Conservation (phyloP, 2,113 vertebrate genomes). For the Bettongia penicillata region DNA sequence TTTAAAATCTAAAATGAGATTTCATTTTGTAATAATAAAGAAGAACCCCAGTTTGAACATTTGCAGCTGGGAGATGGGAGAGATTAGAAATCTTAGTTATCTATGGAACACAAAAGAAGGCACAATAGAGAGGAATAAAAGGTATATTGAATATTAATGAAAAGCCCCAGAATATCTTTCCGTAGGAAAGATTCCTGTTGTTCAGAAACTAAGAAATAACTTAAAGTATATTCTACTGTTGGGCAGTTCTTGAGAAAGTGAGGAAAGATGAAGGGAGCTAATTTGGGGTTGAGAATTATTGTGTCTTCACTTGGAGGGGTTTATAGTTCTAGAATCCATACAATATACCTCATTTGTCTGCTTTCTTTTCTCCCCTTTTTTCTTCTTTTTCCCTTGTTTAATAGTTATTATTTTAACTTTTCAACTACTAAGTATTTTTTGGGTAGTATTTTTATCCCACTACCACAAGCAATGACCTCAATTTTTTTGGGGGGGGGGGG, state of each 20-base stretch:
- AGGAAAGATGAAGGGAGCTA: neutral
- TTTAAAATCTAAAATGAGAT: constrained; percentile 69
- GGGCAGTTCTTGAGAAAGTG: neutral
- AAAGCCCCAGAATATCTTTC: accelerated
- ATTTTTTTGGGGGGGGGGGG: too few species aligned
- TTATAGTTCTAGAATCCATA: neutral
- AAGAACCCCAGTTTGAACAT: constrained; percentile 28
- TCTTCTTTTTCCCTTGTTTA: neutral
- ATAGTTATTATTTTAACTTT: neutral
- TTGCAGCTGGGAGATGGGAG: constrained; percentile 68
- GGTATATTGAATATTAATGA: constrained; percentile 19
- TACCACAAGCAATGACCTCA: too few species aligned
- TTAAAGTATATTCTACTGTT: neutral
- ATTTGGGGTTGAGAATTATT: neutral
- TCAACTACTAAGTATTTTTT: neutral
- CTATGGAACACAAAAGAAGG: constrained; percentile 49
- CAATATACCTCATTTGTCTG: neutral
- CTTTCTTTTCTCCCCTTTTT: neutral
- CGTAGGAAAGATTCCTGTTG: neutral
- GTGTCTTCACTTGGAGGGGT: neutral
- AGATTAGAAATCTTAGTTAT: constrained; percentile 63
- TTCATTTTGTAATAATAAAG: constrained; percentile 64
- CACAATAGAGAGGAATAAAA: neutral
- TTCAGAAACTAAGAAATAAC: neutral
- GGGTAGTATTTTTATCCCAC: too few species aligned